A percentile compares a stretch with the other conserved stretches of the same genome.
Evolutionary conservation across 2,888 invertebrate genomes (phyloP).

Genomic region (Polymixis flavicincta): DNA sequence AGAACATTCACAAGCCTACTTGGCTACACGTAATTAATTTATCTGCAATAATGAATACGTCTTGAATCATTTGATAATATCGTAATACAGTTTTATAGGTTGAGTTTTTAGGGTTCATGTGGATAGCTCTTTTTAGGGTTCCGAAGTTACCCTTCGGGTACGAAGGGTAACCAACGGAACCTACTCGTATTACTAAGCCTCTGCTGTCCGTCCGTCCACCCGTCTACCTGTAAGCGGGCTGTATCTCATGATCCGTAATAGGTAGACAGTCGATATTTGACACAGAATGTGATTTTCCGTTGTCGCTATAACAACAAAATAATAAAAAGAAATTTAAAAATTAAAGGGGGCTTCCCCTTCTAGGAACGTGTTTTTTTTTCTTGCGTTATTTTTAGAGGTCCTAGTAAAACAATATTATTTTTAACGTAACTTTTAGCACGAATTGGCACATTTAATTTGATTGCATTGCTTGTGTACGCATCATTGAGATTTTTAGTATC

Average conservation of each 20-base stretch:
- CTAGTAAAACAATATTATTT: slow-evolving; percentile 43
- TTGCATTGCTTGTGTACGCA: slow-evolving; percentile 12
- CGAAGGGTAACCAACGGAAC: no score
- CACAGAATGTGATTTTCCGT: no score
- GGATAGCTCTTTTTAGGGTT: slow-evolving; percentile 18
- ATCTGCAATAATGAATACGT: slow-evolving; percentile 30
- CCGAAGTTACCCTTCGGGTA: no score
- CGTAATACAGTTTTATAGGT: slow-evolving; percentile 24
- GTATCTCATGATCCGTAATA: no score
- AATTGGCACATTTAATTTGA: slow-evolving; percentile 16
- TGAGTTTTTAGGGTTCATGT: slow-evolving; percentile 34
- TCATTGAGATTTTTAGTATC: slow-evolving; percentile 18
- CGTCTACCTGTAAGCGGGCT: no score
- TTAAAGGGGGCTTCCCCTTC: no score
- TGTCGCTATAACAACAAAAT: no score
- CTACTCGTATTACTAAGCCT: no score
- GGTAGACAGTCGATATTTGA: no score
- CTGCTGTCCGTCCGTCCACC: no score
- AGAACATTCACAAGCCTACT: slow-evolving; percentile 31
- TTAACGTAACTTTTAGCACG: slow-evolving; percentile 12
- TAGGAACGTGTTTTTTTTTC: no score
- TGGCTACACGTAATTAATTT: slow-evolving; percentile 46
- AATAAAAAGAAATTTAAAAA: no score
- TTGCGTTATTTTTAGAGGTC: slow-evolving; percentile 47
- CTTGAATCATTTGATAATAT: slow-evolving; percentile 44